Evolutionary conservation across 2,113 vertebrate species (phyloP), one percentile per base, ranked within the genome.

Genomic region (Dryoscopus gambensis): DNA sequence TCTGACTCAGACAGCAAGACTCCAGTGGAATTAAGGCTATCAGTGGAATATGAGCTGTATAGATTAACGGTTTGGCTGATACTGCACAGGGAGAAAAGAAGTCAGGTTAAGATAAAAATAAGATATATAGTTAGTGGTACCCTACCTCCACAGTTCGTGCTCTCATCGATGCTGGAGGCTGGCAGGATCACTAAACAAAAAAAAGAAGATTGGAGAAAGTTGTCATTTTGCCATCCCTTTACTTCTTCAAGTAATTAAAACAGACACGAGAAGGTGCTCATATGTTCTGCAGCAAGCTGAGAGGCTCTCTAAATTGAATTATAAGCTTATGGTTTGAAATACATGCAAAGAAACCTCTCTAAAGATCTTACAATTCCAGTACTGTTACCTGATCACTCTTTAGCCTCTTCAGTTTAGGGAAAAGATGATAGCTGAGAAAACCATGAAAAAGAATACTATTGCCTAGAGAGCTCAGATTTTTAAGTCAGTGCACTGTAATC

Each of bases 121-220:
- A 94, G 84, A 95, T 85, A 83, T 52, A 95, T 84, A 80, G 95
- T 74, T 87, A 95, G 76, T 63, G 68, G 92, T 92, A 94, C 97
- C 98, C 98, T 98, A 99, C 99, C 99, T 98, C 98, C 98, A 96
- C 99, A 99, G 90, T 98, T 97, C 6, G 98, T 97, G 96, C 98
- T 98, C 97, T 99, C 99, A 82, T 99, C 99, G 84, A 99, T 98
- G 96, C 99, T 99, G 93, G 99, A 99, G 75, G 99, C 99, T 83
- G 99, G 98, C 91, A 99, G 98, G 97, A 99, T 99, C 95, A 99
- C 99, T 99, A 98, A 89, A 96, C 82, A 96, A 96, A 97, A 79
- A 93, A 57, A 88, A 91, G 89, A 85, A 64, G 74, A 92, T 76
- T 57, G 90, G 74, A 93, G 71, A 83, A 83, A 81, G 78, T 77